Conservation (phyloP, 2,797 vertebrate genomes). For the Margarornis squamiger region DNA sequence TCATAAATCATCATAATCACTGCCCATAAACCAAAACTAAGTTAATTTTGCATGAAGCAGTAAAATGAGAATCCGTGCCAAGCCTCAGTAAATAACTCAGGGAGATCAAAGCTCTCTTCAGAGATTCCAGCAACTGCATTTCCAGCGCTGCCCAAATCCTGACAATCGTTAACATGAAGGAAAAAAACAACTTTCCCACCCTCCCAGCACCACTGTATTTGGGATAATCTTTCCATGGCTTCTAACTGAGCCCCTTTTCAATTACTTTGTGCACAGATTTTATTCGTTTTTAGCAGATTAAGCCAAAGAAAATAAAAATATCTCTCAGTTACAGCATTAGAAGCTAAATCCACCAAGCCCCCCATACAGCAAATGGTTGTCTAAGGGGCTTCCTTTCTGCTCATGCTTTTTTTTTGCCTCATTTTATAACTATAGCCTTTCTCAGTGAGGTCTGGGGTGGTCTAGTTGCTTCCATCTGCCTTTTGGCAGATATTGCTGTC, state of each 20-base stretch:
- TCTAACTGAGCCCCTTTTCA: constrained; percentile 28
- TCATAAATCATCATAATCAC: neutral
- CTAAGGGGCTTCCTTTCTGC: neutral
- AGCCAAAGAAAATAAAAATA: neutral
- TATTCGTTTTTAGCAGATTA: neutral
- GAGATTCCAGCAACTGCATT: neutral
- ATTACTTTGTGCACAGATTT: neutral
- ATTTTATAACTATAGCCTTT: neutral
- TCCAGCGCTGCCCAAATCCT: neutral
- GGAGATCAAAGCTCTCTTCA: neutral
- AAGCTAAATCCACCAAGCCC: neutral
- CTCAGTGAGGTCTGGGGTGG: neutral
- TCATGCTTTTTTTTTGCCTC: neutral
- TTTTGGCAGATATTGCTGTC: neutral
- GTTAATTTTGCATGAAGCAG: neutral
- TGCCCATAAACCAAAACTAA: neutral
- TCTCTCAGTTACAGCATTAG: neutral
- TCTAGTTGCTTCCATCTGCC: neutral
- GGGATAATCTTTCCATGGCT: constrained; percentile 26
- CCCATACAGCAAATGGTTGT: neutral
- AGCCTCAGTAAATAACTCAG: neutral
- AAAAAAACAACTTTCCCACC: neutral
- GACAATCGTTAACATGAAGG: neutral
- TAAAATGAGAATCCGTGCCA: neutral
- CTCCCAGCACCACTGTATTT: neutral